Percentiles rank a stretch among this genome's conserved stretches.
These are phyloP conservation scores for Microctonus brassicae DNA, from an alignment of 2,888 invertebrate species.

Conservation along the genomic window DNA sequence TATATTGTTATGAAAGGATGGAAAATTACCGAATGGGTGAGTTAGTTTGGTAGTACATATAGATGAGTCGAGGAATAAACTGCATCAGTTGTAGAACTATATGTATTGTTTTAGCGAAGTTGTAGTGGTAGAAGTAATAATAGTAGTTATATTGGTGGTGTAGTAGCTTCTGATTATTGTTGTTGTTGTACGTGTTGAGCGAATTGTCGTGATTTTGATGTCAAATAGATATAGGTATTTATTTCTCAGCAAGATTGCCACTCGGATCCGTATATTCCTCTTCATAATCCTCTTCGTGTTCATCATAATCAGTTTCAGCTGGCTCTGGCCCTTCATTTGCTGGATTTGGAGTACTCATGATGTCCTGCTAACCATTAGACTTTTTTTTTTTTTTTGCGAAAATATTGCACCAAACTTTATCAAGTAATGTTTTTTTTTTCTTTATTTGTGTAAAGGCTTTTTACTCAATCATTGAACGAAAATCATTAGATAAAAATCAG, in stretches of 20 bases:
- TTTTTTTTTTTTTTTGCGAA: slow-evolving; percentile 4
- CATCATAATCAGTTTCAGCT: slow-evolving; percentile 74
- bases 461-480: background rate
- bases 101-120: background rate
- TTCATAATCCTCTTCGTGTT: slow-evolving; percentile 72
- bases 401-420: background rate
- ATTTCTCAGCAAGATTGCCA: slow-evolving; percentile 67
- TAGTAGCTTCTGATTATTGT: slow-evolving; percentile 5
- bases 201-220: slow-evolving; percentile 49
- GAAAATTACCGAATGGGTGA: slow-evolving; percentile 46
- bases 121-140: slow-evolving; percentile 16
- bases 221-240: slow-evolving; percentile 50
- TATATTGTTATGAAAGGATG: slow-evolving; percentile 17
- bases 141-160: slow-evolving; percentile 1
- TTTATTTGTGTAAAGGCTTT: background rate
- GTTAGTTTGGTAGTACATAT: slow-evolving; percentile 41
- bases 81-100: slow-evolving; percentile 1
- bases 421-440: background rate
- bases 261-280: slow-evolving; percentile 72
- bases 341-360: slow-evolving; percentile 70
- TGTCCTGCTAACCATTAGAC: slow-evolving; percentile 58
- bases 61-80: slow-evolving; percentile 2
- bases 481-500: background rate
- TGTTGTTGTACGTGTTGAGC: slow-evolving; percentile 34
- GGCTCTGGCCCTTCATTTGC: slow-evolving; percentile 74